Base-by-base conservation (phyloP, 1,140 invertebrate genomes). In the Spodoptera frugiperda region DNA sequence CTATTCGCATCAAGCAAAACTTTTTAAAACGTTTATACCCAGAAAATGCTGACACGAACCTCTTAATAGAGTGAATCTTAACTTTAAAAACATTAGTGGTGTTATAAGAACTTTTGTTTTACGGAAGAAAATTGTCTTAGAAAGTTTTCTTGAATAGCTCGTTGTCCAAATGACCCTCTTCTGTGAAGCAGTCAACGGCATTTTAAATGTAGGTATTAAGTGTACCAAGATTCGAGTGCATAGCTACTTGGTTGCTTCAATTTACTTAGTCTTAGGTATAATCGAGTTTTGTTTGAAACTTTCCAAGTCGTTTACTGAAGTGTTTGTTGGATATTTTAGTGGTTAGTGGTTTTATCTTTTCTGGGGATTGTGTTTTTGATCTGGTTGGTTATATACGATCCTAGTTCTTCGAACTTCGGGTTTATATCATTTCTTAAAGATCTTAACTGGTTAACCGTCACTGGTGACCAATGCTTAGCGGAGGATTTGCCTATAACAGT, bases 21-120 rank as follows among this genome's bases (percentile, higher is more conserved):
- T 70, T 70, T n/a, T 33, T n/a, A 17, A 53, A 54, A 46, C 30
- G 49, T 70, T n/a, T 70, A 48, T 70, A 33, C 51, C 49, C 25
- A 70, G 49, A 70, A 51, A 70, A 51, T 15, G 30, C 67, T 70
- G 67, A 53, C 21, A 57, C 57, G n/a, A 61, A 57, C 53, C 53
- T 57, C 68, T 48, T 59, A 73, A 73, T 59, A 73, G 44, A 73
- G 19, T 73, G 39, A 57, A 61, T 49, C 71, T 59, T 48, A 30
- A 73, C 54, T 73, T 73, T 48, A 12, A 49, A 49, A 71, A 73
- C 48, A 73, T 73, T 73, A 49, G 55, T 59, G 44, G 21, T 30
- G 71, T 25, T 19, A 73, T 73, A 73, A 61, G 61, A 73, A 73
- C 71, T 73, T 73, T 73, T 73, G 55, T 61, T 73, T 59, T 61